Evolutionary conservation across 2,113 vertebrate species (phyloP), one percentile per base, ranked within the genome.

Genomic region (Nannobrachium achirus): DNA sequence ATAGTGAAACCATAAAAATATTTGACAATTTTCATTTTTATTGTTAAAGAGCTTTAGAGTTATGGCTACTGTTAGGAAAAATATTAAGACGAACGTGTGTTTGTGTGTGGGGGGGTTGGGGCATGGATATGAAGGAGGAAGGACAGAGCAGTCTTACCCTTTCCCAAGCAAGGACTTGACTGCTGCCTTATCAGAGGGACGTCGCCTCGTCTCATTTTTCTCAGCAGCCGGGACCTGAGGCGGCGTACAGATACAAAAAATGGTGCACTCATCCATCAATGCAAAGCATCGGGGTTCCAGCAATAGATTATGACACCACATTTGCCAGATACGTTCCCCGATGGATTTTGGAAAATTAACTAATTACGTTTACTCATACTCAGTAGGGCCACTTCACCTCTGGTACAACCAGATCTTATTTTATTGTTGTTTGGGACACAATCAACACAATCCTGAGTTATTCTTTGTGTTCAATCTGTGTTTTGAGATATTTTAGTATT

Each of bases 181-280:
- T 78, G 63, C 74, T 85, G 87, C 73, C 85, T 88, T 63, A 73
- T 58, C 69, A 81, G 61, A 68, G 81, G 66, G 3, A 40, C 51
- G 25, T 84, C 80, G 59, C 75, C 59, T 86, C 75, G 78, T 76
- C 55, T 86, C 79, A 84, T 87, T 19, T 81, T 84, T 69, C 68
- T 41, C 18, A 62, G 58, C 56, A 42, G 19, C 46, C 48, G 39
- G 44, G 45, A 48, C 66, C 77, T 82, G 63, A 25, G 67, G 52
- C 58, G 49, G 15, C 45, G 39, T 18, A 45, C 49, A 63, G 45
- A 68, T 11, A 51, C 38, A 68, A 62, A 20, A 3, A 15, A 69
- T 61, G 70, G 40, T 63, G 70, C 42, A 61, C 33, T 81, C 55
- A 66, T 40, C n/a, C 20, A 20, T 75, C 19, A 49, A 68, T 11